Base-by-base conservation (phyloP, 2,888 invertebrate genomes). In the Bombyx huttoni region DNA sequence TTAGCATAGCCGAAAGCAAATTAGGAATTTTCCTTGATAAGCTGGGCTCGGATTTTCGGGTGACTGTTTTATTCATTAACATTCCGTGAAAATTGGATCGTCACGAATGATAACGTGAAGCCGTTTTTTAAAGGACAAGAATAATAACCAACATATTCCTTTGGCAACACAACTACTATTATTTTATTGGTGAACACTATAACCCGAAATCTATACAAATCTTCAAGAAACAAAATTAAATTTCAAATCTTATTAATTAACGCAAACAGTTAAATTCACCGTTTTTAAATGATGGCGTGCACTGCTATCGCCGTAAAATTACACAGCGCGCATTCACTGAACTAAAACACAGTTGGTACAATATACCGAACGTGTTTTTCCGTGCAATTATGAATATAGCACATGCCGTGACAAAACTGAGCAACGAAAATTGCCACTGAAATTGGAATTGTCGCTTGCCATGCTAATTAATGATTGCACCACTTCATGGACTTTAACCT, bases 251-350 rank as follows among this genome's bases (percentile, higher is more conserved):
- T 10, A 40, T 40, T 40, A 12, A 40, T 10, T 40, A 12, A 8
- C 12, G 40, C 8, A 40, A 40, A 40, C 40, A 40, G 40, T 40
- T 40, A 52, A 52, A 49, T 45, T 40, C 60, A 63, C 60, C 56
- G 61, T 58, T 55, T 51, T 52, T 58, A 58, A 68, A 67, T 63
- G 58, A 65, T 64, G 58, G 59, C 56, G 60, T 60, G 50, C 57
- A 57, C 61, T 61, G 63, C 67, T 62, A 60, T 56, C 56, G 55
- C 57, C 67, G 60, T 67, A 61, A 75, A 78, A 81, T 79, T 77
- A 69, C 67, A 76, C 60, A 74, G 57, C 68, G 70, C 73, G 71
- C 68, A 75, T 73, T 68, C 74, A 75, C 63, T 75, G 75, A 73
- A 75, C 79, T 72, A 74, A 76, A 78, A 73, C 75, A 77, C 75